Base-by-base conservation (phyloP, 2,888 invertebrate genomes). In the Eupeodes latifasciatus region DNA sequence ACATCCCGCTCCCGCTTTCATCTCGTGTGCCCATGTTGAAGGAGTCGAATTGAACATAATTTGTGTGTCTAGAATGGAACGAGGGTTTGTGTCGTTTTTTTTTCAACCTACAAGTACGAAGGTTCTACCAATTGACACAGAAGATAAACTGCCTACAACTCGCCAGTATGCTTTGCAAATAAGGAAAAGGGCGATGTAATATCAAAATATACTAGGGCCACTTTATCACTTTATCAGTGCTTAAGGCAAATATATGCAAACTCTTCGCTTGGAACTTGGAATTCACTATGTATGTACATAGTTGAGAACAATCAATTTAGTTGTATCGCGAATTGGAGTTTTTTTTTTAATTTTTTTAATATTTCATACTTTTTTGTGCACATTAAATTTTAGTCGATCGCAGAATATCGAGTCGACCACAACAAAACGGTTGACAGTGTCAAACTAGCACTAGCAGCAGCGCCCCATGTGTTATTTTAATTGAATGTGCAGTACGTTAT, bases 291-390 rank as follows among this genome's bases (percentile, higher is more conserved):
- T 83, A n/a, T n/a, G n/a, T n/a, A n/a, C n/a, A n/a, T n/a, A 83
- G 84, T 81, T 66, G 64, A 84, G 85, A 88, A 88, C 88, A 88
- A 88, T 88, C 85, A 85, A 88, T 88, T 88, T 75, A 75, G 62
- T 88, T 88, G 88, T 88, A 71, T 85, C 75, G 88, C 88, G 75
- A 88, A 81, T 78, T 75, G 40, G 16, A 69, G 27, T 74, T 67
- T 57, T 49, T 78, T 40, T 61, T 78, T 57, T 27, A 5, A 55
- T 1, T 77, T 59, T 82, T 69, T 72, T 64, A 76, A 72, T 59
- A 59, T 72, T 77, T 81, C 49, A 62, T 72, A 78, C 67, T 47
- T 80, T 66, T 79, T 81, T 85, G 55, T 80, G 75, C 40, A 61
- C 81, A 59, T 49, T 47, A 34, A 36, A 36, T 78, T 84, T 88